Evolutionary conservation across 2,797 vertebrate species (phyloP), one percentile per base, ranked within the genome.

Genomic region (Holocentrus rufus): DNA sequence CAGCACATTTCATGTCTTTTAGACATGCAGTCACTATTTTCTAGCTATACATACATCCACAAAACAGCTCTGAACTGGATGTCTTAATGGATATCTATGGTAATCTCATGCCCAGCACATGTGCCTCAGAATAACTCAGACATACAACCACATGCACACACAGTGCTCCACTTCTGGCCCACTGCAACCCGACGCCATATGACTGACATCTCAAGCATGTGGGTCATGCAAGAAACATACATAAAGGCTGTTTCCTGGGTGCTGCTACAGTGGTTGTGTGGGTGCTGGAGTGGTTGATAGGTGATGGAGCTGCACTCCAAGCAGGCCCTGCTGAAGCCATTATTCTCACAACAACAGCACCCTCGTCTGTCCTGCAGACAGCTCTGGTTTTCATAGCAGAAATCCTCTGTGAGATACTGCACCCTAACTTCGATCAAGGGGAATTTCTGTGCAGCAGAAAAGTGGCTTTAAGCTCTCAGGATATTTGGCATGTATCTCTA

Each of bases 341-440:
- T 23, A 71, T 70, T 76, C 56, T 65, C 14, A 65, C 25, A 49
- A 69, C 78, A 86, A 79, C 81, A 88, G 87, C 83, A 50, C 85
- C 89, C 87, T 79, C 83, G 5, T 47, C 74, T 83, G 88, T 77
- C 64, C 25, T 49, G 42, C 18, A 66, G 18, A 17, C 58, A 69
- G 53, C 17, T 11, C 11, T 34, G 20, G 5, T 1, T 46, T 75
- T 57, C n/a, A 7, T 34, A 8, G 31, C 7, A 8, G 31, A 34
- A 7, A 4, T 22, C 25, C 23, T 46, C 49, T 15, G 22, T 23
- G 62, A 57, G 47, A 60, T 8, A 70, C 34, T n/a, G 7, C 20
- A 18, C 47, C 30, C 5, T 15, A 34, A 56, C 44, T 34, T 54
- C 30, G 69, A 62, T 30, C 46, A 17, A 42, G 49, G 13, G 0